Percentiles rank a stretch among this genome's conserved stretches.
These are phyloP conservation scores for Athalia circularis DNA, from an alignment of 2,888 invertebrate genomes.

Conservation along the genomic window DNA sequence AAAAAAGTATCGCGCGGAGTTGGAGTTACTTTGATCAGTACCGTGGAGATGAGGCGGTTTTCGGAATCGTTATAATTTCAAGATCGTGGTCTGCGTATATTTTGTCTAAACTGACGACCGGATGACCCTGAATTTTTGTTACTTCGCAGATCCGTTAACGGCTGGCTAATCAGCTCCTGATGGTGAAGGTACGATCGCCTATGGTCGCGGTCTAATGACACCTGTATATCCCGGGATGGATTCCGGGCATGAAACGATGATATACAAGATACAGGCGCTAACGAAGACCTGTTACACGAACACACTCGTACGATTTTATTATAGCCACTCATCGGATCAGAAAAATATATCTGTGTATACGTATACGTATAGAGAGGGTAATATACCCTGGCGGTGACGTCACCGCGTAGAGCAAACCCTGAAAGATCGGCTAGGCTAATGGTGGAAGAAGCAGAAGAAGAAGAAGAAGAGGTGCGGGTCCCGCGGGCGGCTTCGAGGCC, in stretches of 20 bases:
- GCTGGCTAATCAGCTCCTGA: constrained; percentile 31
- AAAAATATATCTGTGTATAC: neutral
- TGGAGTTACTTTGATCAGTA: neutral
- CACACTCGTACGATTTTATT: neutral
- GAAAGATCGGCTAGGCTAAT: constrained; percentile 66
- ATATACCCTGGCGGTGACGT: constrained; percentile 49
- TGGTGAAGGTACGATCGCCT: neutral
- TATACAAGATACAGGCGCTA: constrained; percentile 68
- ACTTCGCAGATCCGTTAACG: neutral
- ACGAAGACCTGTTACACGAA: constrained; percentile 56
- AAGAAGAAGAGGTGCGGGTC: constrained; percentile 62
- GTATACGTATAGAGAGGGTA: constrained; percentile 6
- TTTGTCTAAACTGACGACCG: neutral
- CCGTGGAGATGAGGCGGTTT: neutral
- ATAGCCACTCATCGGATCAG: no score
- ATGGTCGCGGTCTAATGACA: constrained; percentile 68
- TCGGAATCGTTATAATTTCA: constrained; percentile 1
- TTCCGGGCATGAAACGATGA: constrained; percentile 70
- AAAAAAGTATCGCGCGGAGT: constrained; percentile 1
- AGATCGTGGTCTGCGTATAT: constrained; percentile 1
- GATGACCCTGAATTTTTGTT: constrained; percentile 6
- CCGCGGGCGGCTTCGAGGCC: constrained; percentile 66
- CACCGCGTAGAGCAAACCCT: constrained; percentile 57
- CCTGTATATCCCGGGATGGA: constrained; percentile 54
- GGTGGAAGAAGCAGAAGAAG: constrained; percentile 51